Percentiles rank a stretch among this genome's conserved stretches.
phyloP scores from a whole-genome alignment of 1,140 invertebrate genomes.

The Drosophila watanabei region DNA sequence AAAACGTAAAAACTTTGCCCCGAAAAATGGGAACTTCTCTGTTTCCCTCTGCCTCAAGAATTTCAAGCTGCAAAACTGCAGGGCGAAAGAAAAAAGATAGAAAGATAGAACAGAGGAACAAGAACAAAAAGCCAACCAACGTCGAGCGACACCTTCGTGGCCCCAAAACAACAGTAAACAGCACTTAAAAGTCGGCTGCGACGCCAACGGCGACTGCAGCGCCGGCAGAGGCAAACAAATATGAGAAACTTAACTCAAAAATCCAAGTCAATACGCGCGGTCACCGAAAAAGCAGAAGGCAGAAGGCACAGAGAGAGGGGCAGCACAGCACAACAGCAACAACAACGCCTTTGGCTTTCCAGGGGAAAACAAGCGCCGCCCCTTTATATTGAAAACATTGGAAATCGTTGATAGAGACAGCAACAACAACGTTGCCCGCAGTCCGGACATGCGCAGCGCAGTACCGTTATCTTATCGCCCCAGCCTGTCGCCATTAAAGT shows the following conservation, averaged over 20 bases:
- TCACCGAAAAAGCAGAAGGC: conserved; percentile 60
- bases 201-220: conserved; percentile 23
- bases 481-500: conserved; percentile 70
- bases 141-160: conserved; percentile 81
- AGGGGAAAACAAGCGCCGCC: conserved; percentile 69
- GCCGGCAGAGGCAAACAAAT: conserved; percentile 70
- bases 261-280: conserved; percentile 83
- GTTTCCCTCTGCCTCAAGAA: conserved; percentile 48
- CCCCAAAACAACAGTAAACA: conserved; percentile 83
- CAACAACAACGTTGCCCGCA: conserved; percentile 20
- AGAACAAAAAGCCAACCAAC: conserved; percentile 58
- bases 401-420: conserved; percentile 73
- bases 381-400: conserved; percentile 83
- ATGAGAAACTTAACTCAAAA: conserved; percentile 84
- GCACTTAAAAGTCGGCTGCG: conserved; percentile 77
- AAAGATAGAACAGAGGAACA: conserved; percentile 30
- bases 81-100: conserved; percentile 23
- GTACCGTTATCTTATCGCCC: conserved; percentile 70
- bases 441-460: conserved; percentile 58
- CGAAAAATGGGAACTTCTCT: conserved; percentile 41
- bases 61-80: conserved; percentile 30
- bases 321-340: conserved; percentile 16
- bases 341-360: conserved; percentile 43
- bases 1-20: conserved; percentile 71
- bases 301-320: background rate